Conservation (phyloP, 2,888 invertebrate species). For the Lepidocyrtinus sp. region DNA sequence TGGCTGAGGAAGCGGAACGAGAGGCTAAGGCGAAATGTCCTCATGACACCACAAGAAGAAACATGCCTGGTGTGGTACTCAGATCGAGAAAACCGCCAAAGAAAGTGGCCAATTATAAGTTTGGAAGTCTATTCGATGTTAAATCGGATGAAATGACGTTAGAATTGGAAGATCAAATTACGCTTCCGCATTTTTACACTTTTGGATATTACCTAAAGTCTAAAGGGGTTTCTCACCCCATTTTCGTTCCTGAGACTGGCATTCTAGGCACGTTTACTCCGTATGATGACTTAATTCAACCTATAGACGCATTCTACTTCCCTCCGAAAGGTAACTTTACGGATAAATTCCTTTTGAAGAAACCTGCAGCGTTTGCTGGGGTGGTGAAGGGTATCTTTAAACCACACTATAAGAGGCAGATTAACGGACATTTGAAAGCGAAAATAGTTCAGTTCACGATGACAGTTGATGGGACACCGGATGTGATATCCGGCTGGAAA, state of each 20-base stretch:
- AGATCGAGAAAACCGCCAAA: background rate
- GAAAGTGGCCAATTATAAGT: conserved; percentile 16
- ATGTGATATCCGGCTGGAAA: background rate
- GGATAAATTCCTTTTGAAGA: background rate
- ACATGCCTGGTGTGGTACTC: background rate
- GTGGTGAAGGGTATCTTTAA: no score
- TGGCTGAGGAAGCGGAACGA: background rate
- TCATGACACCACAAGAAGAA: no score
- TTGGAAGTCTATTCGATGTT: background rate
- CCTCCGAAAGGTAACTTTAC: background rate
- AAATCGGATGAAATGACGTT: background rate
- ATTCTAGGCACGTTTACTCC: background rate
- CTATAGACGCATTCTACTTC: background rate
- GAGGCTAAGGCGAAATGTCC: background rate
- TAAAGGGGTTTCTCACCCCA: background rate
- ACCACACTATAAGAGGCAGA: no score
- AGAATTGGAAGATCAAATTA: background rate
- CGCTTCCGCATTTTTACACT: background rate
- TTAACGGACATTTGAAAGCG: no score
- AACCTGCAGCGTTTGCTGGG: no score
- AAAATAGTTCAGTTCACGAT: no score
- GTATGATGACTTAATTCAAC: background rate
- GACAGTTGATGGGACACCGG: no score
- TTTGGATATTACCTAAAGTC: background rate
- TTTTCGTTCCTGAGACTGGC: conserved; percentile 37